Evolutionary conservation across 2,113 vertebrate genomes (phyloP).

Genomic region (Colinus virginianus): DNA sequence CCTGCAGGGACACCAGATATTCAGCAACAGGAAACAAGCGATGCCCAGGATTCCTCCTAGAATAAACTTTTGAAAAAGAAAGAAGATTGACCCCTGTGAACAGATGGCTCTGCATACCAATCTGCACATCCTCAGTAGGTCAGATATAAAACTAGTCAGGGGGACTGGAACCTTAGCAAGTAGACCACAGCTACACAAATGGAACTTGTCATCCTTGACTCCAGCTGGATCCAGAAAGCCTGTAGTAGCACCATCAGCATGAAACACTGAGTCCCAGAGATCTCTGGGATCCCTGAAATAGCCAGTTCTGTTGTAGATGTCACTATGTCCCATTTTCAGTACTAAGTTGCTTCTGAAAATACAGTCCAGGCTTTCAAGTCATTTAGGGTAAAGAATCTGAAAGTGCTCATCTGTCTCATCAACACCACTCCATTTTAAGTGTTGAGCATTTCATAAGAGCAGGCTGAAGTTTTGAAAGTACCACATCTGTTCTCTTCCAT

Average conservation of each 20-base stretch:
- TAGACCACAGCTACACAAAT: neutral
- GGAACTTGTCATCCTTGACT: neutral
- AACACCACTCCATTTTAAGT: neutral
- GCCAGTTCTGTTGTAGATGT: neutral
- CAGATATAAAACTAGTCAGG: conserved; percentile 17
- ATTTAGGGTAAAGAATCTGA: neutral
- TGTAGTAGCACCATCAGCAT: neutral
- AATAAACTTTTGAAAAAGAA: conserved; percentile 25
- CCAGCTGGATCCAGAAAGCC: neutral
- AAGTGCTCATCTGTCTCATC: neutral
- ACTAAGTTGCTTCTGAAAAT: neutral
- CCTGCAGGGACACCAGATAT: conserved; percentile 30
- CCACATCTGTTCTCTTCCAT: neutral
- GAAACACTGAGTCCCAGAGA: neutral
- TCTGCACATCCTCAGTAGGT: conserved; percentile 33
- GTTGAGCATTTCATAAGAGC: neutral
- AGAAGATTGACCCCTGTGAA: conserved; percentile 28
- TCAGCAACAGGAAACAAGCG: conserved; percentile 6
- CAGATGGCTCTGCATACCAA: conserved; percentile 27
- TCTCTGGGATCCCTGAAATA: neutral
- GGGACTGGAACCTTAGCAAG: neutral
- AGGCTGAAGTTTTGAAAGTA: neutral
- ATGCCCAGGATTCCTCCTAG: conserved; percentile 30
- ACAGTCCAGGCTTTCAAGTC: too few relatives aligned
- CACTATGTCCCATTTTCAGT: neutral